Evolutionary conservation across 2,797 vertebrate genomes (phyloP).

Genomic region (Picus viridis): DNA sequence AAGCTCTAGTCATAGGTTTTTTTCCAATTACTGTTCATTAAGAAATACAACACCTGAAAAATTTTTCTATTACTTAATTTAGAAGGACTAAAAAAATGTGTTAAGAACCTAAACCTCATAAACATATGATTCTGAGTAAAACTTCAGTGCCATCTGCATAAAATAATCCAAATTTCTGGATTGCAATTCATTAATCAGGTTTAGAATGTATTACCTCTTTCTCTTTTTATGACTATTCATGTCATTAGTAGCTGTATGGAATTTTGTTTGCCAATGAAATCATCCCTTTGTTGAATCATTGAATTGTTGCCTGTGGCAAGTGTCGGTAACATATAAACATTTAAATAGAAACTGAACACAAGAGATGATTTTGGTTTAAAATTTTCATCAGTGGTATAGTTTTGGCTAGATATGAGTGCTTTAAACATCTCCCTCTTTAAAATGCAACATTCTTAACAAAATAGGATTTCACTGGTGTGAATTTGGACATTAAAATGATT

Average conservation of each 20-base stretch:
- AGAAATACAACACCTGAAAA: neutral
- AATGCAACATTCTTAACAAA: neutral
- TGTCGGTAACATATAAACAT: neutral
- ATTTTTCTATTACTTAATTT: neutral
- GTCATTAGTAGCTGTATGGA: neutral
- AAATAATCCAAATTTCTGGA: neutral
- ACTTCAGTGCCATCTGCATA: neutral
- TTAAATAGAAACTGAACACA: neutral
- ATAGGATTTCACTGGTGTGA: neutral
- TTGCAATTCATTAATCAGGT: neutral
- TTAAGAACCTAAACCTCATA: neutral
- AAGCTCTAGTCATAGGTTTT: neutral
- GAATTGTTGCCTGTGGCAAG: neutral
- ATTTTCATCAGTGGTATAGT: neutral
- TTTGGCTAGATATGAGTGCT: neutral
- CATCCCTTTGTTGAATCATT: neutral
- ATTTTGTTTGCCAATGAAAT: neutral
- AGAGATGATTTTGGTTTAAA: neutral
- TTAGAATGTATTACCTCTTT: neutral
- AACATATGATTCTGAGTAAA: neutral
- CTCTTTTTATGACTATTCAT: neutral
- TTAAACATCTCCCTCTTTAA: neutral
- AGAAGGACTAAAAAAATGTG: neutral
- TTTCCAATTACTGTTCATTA: neutral
- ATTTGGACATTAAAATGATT: neutral